These are phyloP conservation scores for Pontoporia blainvillei DNA, from an alignment of 2,113 vertebrate species.

Conservation along the genomic window DNA sequence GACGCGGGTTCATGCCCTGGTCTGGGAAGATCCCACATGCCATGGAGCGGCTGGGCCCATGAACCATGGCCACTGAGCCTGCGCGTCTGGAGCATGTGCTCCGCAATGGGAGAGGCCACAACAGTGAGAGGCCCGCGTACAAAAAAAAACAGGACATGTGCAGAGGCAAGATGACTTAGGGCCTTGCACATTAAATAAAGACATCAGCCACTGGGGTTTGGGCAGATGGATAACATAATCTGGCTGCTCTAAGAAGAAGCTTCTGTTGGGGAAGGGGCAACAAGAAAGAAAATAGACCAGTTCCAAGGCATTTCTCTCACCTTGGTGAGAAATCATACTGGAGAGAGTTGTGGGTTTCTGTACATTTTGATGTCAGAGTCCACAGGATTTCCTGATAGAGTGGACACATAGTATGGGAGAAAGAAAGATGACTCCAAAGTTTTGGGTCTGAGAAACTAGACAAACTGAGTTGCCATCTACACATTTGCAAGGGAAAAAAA, in stretches of 20 bases:
- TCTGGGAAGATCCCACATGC: too few relatives aligned
- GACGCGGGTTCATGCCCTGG: too few relatives aligned
- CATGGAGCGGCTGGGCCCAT: too few relatives aligned
- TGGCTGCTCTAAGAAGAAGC: background rate
- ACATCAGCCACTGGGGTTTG: background rate
- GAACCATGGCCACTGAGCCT: too few relatives aligned
- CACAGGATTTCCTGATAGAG: background rate
- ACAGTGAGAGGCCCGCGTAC: too few relatives aligned
- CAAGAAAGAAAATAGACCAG: background rate
- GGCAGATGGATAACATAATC: background rate
- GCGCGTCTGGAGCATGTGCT: too few relatives aligned
- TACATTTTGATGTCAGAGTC: background rate
- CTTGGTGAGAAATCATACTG: background rate
- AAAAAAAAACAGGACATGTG: background rate
- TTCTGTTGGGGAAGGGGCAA: background rate
- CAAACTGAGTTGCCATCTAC: background rate
- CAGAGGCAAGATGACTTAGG: background rate
- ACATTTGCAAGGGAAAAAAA: background rate
- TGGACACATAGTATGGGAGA: background rate
- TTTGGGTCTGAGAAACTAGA: background rate
- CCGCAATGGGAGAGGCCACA: too few relatives aligned
- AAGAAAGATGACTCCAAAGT: background rate
- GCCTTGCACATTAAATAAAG: background rate
- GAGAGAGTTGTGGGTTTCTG: background rate
- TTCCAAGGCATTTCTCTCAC: background rate